Evolutionary conservation across 2,797 vertebrate genomes (phyloP), one percentile per base, ranked within the genome.

Genomic region (Nyctalus aviator): DNA sequence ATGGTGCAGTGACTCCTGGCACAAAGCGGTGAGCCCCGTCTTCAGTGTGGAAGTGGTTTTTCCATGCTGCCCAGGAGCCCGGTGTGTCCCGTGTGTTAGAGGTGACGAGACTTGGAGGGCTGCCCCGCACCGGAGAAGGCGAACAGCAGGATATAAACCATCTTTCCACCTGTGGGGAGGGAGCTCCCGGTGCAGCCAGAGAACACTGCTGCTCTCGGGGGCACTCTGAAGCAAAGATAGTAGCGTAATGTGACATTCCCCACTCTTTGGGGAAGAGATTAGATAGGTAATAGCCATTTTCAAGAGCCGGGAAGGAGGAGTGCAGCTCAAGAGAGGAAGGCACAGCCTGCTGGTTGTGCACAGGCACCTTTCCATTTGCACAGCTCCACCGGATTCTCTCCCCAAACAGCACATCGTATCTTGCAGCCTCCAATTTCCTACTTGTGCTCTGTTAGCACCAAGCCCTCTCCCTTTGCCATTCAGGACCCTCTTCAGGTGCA

Each of bases 211-310:
- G 41, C 72, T 75, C 73, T 82, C 41, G 9, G 90, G 21, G 81
- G 79, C 46, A 8, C 85, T 78, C 68, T 14, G 77, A n/a, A 83
- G 88, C 93, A 83, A 46, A 84, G 69, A 53, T 50, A 81, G 81
- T 69, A 46, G 83, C 41, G 5, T 57, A 62, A 97, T 90, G 55
- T 88, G 85, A 73, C 83, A 95, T 32, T 35, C 53, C 35, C 55
- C 57, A 46, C 37, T 90, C 66, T 62, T 78, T 13, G 25, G 79
- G 91, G 68, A 90, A 93, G 89, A 94, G 88, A 30, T 35, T 69
- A 27, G 35, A 78, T 1, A 14, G 76, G 46, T 83, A 90, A 89
- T 10, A 93, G 89, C 66, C 86, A 66, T 50, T 79, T 93, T 85
- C 75, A 73, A 77, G 71, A 48, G 66, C 64, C 64, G 23, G 23